Conservation (phyloP, 2,888 invertebrate species). For the Lepeophtheirus nordmannii region DNA sequence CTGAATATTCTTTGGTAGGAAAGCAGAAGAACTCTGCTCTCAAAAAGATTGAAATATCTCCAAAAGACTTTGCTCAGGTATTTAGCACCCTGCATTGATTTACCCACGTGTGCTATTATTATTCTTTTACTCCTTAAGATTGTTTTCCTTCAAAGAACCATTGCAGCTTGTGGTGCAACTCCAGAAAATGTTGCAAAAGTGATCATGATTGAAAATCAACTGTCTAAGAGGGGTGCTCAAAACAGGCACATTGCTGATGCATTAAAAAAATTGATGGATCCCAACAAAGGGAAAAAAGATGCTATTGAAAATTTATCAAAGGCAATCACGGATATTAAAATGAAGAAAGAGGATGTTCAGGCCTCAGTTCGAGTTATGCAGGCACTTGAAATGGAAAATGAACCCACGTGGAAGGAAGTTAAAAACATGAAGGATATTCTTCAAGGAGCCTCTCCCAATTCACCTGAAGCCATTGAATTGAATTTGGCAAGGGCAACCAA, state of each 20-base stretch:
- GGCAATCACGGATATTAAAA: slow-evolving; percentile 3
- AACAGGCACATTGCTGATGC: slow-evolving; percentile 15
- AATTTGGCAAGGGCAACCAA: slow-evolving; percentile 22
- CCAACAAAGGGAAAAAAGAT: background rate
- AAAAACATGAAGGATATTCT: slow-evolving; percentile 23
- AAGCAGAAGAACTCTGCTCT: slow-evolving; percentile 22
- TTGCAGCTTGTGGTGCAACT: slow-evolving; percentile 20
- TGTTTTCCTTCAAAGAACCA: background rate
- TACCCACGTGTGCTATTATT: background rate
- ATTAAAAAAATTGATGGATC: slow-evolving; percentile 13
- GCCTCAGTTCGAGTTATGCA: slow-evolving; percentile 5
- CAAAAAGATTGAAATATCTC: slow-evolving; percentile 7
- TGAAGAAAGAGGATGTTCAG: slow-evolving; percentile 16
- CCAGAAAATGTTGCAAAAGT: slow-evolving; percentile 24
- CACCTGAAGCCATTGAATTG: slow-evolving; percentile 21
- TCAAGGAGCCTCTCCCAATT: slow-evolving; percentile 19
- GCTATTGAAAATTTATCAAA: background rate
- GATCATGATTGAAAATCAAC: slow-evolving; percentile 15
- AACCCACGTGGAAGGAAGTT: slow-evolving; percentile 21
- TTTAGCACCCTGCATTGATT: background rate
- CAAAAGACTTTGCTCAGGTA: slow-evolving; percentile 24
- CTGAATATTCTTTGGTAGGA: slow-evolving; percentile 12
- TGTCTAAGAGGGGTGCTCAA: slow-evolving; percentile 19
- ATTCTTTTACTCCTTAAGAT: background rate
- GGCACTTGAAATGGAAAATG: slow-evolving; percentile 23